Evolutionary conservation across 1,140 invertebrate genomes (phyloP), one percentile per base, ranked within the genome.

Genomic region (Nasonia giraulti): DNA sequence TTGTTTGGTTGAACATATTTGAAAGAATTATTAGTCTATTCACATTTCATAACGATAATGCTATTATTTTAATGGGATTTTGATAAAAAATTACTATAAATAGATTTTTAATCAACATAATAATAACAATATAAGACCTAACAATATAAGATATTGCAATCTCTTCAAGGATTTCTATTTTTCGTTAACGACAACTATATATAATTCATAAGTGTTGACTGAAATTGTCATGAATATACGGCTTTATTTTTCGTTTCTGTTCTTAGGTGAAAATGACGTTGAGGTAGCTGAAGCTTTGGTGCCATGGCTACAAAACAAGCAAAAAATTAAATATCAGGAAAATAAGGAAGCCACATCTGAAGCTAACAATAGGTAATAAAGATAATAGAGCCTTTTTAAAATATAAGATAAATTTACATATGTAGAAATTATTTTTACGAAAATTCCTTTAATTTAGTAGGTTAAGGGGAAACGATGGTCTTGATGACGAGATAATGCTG

Each of bases 201-300:
- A 66, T 6, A 78, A 40, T 76, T 55, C 69, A 75, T 66, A 50
- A 86, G 27, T n/a, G 14, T 66, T 66, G 62, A 20, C n/a, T 27
- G 55, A 20, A 50, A 50, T 33, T 77, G 84, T 14, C 8, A 50
- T 50, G 14, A 50, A 50, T 14, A 11, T 50, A 17, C 11, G 14
- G 12, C 14, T 14, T 50, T 50, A 50, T 2, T 37, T 73, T 55
- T 71, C 55, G 71, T 31, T 80, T 81, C 62, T 75, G 40, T 91
- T 93, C 6, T 91, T 89, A 94, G 96, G 95, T 86, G 96, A 96
- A 90, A 96, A 96, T 91, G 96, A 96, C 89, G 94, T 96, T 7
- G 96, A 96, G 89, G 94, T 95, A 91, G 95, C 95, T 1, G 95
- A 96, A 90, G 94, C 91, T 12, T 88, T 92, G 20, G 69, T 88